Evolutionary conservation across 2,888 invertebrate species (phyloP), one percentile per base, ranked within the genome.

Genomic region (Girardia tigrina): DNA sequence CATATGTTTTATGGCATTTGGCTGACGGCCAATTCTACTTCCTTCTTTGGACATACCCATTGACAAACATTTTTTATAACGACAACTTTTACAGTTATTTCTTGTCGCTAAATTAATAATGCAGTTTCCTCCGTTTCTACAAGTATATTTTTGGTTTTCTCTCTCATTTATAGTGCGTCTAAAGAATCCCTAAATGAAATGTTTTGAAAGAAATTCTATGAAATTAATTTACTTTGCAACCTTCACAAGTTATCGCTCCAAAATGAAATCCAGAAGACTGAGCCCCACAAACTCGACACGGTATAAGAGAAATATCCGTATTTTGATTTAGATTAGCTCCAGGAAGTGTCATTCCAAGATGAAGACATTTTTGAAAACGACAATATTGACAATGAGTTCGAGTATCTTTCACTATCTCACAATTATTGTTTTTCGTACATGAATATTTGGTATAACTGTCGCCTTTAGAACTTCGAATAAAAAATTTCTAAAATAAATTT

Each of bases 211-310:
- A 72, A 28, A 72, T 28, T 72, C 73, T 8, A 26, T 1, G 6
- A 6, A 72, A 26, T 29, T 29, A 16, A 72, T 72, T 29, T 78
- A 83, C 83, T 81, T 84, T 84, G 78, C 84, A 84, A 14, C 84
- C 83, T 78, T 84, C 84, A 79, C 84, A 84, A 0, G 84, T 84
- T 28, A 84, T 80, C 26, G 83, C 83, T 6, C 84, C 84, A 79
- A 84, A 84, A 78, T 84, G 83, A 77, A 82, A 84, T 0, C 84
- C 84, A 28, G 84, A 84, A 0, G 83, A 83, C 0, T 82, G 81
- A 14, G 83, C 82, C 26, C 81, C 80, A 78, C 84, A 84, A n/a
- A 84, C 84, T 27, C 81, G 80, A 78, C 84, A 84, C 2, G 83
- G 82, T 74, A 83, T 82, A 56, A 81, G 79, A n/a, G 80, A 78